Evolutionary conservation across 1,140 invertebrate species (phyloP), one percentile per base, ranked within the genome.

Genomic region (Saccostrea glomerata): DNA sequence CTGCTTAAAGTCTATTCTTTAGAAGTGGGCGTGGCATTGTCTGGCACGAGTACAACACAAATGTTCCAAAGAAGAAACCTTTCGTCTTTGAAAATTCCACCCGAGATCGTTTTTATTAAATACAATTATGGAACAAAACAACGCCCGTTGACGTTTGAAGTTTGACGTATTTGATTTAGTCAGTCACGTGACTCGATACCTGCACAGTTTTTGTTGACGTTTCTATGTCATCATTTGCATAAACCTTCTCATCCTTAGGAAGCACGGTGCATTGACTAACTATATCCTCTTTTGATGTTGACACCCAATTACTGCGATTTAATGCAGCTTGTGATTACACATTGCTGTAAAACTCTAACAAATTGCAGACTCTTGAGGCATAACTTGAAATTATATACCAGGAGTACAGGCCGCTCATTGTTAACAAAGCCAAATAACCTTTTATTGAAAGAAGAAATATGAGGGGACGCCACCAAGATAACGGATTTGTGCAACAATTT

Each of bases 181-280:
- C 70, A 17, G 30, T 73, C 70, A 73, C 70, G 70, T 73, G 70
- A 73, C 70, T 6, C 25, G 70, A 73, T 73, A 73, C 70, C 70
- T 73, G 70, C 70, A 30, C 70, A 30, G 70, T 17, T 30, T 73
- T 73, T 73, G 70, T 73, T 73, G 70, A 73, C 70, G 25, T 73
- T 73, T 73, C 70, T 73, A 36, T 73, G 70, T 73, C 70, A 73
- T 73, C 70, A 73, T 73, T 73, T 73, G 70, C 70, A 73, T 73
- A 73, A 73, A 73, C 36, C 70, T 73, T 36, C 25, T 15, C 70
- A 25, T 73, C 70, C 25, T 73, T 4, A 73, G 30, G 30, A 23
- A 73, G 23, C 70, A 30, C 36, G 70, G 70, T 36, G 70, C 70
- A 73, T 73, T 25, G 70, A 13, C 13, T 73, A 73, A 73, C 70